Percentiles rank a stretch among this genome's conserved stretches.
Conservation (phyloP, 2,113 vertebrate genomes). For the Aythya baeri region DNA sequence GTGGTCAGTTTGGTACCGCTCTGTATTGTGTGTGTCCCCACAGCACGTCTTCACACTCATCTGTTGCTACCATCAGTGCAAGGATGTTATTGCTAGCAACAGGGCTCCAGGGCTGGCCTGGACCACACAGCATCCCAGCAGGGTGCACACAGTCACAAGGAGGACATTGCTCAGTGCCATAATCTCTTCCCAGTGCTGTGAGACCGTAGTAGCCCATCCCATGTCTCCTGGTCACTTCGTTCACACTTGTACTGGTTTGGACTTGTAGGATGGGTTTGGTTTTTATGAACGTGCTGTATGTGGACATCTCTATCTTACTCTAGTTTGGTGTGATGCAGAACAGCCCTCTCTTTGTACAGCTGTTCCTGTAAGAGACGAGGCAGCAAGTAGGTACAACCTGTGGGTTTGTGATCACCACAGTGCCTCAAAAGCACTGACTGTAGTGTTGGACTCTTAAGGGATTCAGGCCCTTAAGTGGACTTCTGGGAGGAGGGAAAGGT, state of each 20-base stretch:
- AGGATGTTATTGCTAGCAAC: neutral
- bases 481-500: neutral
- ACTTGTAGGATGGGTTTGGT: neutral
- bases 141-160: fast-evolving
- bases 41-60: neutral
- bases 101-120: neutral
- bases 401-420: neutral
- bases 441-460: neutral
- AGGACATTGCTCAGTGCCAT: neutral
- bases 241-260: neutral
- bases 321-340: neutral
- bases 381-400: neutral
- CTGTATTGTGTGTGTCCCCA: neutral
- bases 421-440: neutral
- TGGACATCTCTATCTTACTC: fast-evolving
- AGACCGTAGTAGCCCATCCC: neutral
- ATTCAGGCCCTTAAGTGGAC: neutral
- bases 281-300: neutral
- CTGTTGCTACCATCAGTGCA: neutral
- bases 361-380: neutral
- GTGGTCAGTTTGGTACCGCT: neutral
- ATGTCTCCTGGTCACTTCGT: neutral
- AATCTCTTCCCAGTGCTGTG: neutral
- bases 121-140: neutral
- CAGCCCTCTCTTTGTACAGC: neutral